Evolutionary conservation across 2,888 invertebrate genomes (phyloP).

Genomic region (Plebejus anna): DNA sequence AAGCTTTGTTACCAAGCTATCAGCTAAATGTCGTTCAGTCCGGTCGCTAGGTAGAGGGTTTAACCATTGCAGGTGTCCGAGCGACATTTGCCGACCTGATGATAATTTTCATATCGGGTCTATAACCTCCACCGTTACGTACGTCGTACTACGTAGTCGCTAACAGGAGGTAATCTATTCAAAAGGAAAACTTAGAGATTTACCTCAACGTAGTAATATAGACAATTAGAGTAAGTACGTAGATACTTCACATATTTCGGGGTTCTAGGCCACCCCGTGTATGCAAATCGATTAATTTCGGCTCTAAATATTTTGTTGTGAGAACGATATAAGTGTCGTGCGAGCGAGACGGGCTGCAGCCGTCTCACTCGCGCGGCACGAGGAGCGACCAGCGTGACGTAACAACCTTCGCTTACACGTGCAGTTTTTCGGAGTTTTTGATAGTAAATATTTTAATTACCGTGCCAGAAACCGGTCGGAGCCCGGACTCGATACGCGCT

Average conservation of each 20-base stretch:
- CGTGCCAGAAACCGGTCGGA: no score
- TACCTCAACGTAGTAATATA: background rate
- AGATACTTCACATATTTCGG: background rate
- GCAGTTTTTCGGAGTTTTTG: slow-evolving; percentile 19
- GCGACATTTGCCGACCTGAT: background rate
- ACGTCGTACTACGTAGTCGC: background rate
- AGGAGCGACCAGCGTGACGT: slow-evolving; percentile 1
- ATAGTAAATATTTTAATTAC: background rate
- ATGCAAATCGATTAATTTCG: background rate
- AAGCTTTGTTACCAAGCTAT: no score
- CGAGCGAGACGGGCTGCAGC: background rate
- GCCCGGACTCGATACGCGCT: no score
- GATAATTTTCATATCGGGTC: background rate
- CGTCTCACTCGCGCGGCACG: slow-evolving; percentile 9
- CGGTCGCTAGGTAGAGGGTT: background rate
- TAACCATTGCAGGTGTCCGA: background rate
- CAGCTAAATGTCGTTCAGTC: no score
- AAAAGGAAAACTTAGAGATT: background rate
- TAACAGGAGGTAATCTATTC: background rate
- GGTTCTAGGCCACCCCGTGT: background rate
- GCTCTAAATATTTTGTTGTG: background rate
- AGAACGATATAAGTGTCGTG: background rate
- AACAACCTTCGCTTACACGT: slow-evolving; percentile 22
- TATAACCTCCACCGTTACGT: background rate
- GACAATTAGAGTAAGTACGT: no score